These are phyloP conservation scores for Heliothis virescens DNA, from an alignment of 1,140 invertebrate species.

Conservation along the genomic window DNA sequence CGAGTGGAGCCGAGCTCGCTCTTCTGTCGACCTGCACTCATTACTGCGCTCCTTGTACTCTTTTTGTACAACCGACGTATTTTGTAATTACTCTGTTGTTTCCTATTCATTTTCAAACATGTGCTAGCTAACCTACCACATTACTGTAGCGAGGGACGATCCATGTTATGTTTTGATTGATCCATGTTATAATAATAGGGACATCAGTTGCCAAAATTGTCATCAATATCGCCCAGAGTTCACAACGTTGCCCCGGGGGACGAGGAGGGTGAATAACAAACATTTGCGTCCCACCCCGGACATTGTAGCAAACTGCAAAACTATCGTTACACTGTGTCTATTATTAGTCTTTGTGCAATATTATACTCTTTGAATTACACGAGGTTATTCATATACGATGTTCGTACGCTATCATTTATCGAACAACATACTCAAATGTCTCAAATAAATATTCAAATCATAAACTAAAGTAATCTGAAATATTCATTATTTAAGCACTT, in stretches of 20 bases:
- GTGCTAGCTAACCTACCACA: background rate
- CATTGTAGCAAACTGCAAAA: conserved; percentile 25
- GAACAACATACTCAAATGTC: no score
- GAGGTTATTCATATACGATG: no score
- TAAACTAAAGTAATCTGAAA: background rate
- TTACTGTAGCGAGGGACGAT: background rate
- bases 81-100: conserved; percentile 36
- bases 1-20: conserved; percentile 30
- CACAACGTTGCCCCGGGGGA: background rate
- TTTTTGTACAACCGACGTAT: conserved; percentile 28
- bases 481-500: background rate
- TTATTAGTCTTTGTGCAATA: conserved; percentile 14
- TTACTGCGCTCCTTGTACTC: conserved; percentile 24
- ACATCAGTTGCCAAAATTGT: conserved; percentile 11
- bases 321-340: conserved; percentile 6
- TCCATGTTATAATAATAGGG: conserved; percentile 14
- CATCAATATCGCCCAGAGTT: conserved; percentile 23
- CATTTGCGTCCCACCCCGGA: conserved; percentile 18
- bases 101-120: background rate
- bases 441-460: background rate
- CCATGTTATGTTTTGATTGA: conserved; percentile 5
- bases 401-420: no score
- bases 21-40: conserved; percentile 26
- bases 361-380: background rate
- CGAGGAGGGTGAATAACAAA: conserved; percentile 14